Percentiles rank a stretch among this genome's conserved stretches.
phyloP scores from a whole-genome alignment of 2,113 vertebrate species.

The Poeciliopsis occidentalis region DNA sequence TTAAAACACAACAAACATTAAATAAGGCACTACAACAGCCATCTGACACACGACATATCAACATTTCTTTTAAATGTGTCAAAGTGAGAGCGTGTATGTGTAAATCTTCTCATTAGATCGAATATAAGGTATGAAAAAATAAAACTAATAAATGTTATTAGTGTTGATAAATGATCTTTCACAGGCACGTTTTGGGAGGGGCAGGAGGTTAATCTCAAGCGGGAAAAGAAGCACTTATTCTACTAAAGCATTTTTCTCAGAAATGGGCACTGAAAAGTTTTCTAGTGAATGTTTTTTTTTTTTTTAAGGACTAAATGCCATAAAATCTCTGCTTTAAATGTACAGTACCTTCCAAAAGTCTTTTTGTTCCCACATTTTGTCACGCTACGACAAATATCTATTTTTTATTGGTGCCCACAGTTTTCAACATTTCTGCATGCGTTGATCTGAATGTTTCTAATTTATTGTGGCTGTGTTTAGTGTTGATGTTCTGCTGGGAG shows the following conservation, averaged over 20 bases:
- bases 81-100: conserved; percentile 70
- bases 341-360: background rate
- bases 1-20: conserved; percentile 41
- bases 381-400: background rate
- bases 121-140: conserved; percentile 28
- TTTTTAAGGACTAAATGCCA: background rate
- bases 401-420: background rate
- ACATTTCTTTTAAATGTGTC: conserved; percentile 14
- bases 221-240: conserved; percentile 15
- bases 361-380: background rate
- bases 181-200: conserved; percentile 41
- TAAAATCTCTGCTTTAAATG: background rate
- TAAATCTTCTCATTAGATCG: conserved; percentile 43
- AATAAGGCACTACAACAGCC: conserved; percentile 74
- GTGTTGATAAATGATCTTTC: conserved; percentile 23
- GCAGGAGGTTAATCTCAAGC: background rate
- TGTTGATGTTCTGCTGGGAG: background rate
- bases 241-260: background rate
- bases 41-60: conserved; percentile 19
- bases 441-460: background rate
- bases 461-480: background rate
- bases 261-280: background rate
- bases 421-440: background rate
- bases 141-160: conserved; percentile 35
- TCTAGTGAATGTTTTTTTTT: too few relatives aligned